Evolutionary conservation across 2,888 invertebrate genomes (phyloP), one percentile per base, ranked within the genome.

Genomic region (Pseudococcus viburni): DNA sequence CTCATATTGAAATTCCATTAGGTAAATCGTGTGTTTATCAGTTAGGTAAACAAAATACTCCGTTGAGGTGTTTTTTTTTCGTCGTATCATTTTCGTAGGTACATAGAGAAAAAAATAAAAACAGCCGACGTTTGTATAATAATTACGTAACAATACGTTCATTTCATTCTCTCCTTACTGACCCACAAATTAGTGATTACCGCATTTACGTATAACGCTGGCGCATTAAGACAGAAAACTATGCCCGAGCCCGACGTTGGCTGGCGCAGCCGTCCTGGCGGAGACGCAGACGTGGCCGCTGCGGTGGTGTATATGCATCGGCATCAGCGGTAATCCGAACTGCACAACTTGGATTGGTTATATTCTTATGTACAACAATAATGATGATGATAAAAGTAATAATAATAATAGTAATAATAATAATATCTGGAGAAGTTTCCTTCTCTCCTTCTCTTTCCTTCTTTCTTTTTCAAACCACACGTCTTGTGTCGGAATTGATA

Each of bases 401-500:
- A 87, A 87, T 80, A 87, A 80, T 87, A 87, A 87, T 80, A 87
- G 80, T 87, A 87, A 87, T 87, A 87, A 87, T 87, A 87, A 87
- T 87, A 87, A 87, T 87, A 87, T 87, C 87, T 87, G 87, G 80
- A 87, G 87, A 87, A 87, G 87, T 33, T 33, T 33, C 26, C 26
- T 33, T 33, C 26, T 33, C 26, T 33, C 26, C 26, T 33, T 33
- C 26, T 33, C 26, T 33, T 33, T 33, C 26, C 26, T 33, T 33
- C 26, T 33, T 33, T 33, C 26, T 87, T 87, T 87, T 86, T 86
- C 9, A 19, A 87, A 87, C 87, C 80, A 77, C 87, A 87, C 87
- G 87, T 87, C 87, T 87, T 87, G 83, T 87, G 87, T 87, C 87
- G 87, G 87, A 87, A 87, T 87, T 87, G 87, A 87, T 87, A 87